A percentile compares a stretch with the other conserved stretches of the same genome.
These are phyloP conservation scores for Enteromius paludinosus DNA, from an alignment of 2,797 vertebrate genomes.

Conservation along the genomic window DNA sequence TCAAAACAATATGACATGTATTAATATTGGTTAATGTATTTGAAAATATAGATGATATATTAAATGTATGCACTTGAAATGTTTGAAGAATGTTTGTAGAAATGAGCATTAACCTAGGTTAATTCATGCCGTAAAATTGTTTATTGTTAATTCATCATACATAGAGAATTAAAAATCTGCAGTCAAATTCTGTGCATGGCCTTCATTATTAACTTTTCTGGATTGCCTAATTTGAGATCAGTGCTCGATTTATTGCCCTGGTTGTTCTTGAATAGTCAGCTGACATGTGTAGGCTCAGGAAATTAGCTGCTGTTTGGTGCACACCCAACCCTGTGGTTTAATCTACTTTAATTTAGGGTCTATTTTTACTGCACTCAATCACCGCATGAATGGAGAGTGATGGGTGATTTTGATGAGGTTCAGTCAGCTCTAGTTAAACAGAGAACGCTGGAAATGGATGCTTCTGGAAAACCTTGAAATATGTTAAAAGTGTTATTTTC, in stretches of 20 bases:
- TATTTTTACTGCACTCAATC: conserved; percentile 51
- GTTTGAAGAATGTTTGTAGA: background rate
- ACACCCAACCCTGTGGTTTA: conserved; percentile 37
- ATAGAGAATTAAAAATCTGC: too few species aligned
- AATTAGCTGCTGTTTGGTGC: conserved; percentile 32
- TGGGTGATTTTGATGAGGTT: background rate
- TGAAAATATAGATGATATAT: background rate
- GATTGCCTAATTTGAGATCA: background rate
- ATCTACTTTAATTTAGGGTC: conserved; percentile 47
- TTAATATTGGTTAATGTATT: background rate
- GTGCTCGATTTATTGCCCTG: background rate
- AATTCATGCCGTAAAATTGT: too few species aligned
- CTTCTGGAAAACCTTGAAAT: conserved; percentile 16
- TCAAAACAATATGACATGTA: background rate
- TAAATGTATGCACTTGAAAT: background rate
- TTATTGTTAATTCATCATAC: too few species aligned
- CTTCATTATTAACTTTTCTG: background rate
- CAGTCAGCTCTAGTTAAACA: background rate
- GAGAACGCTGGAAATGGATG: background rate
- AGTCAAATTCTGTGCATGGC: background rate
- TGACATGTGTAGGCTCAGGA: conserved; percentile 27
- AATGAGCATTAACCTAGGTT: background rate
- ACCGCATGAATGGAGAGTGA: conserved; percentile 30
- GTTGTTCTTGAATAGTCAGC: background rate
- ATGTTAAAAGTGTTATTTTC: background rate